These are phyloP conservation scores for Cebidichthys violaceus DNA, from an alignment of 2,113 vertebrate species.

Conservation along the genomic window DNA sequence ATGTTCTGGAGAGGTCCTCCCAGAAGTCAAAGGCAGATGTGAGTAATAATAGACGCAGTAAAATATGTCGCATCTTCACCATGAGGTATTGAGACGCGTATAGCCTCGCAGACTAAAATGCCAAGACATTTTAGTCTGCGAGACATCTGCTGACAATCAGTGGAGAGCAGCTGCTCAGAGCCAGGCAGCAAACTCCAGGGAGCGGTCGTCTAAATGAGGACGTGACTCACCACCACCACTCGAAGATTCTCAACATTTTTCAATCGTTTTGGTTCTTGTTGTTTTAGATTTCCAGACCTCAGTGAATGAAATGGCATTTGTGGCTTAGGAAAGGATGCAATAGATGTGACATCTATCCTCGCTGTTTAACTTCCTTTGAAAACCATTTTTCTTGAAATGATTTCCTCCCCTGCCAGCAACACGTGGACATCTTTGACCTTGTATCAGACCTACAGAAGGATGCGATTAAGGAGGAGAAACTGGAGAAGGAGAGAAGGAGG, in stretches of 20 bases:
- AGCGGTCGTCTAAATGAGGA: neutral
- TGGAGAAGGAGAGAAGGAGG: conserved; percentile 83
- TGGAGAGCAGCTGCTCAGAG: neutral
- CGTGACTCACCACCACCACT: conserved; percentile 1
- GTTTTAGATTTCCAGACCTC: neutral
- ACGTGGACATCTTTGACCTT: conserved; percentile 86
- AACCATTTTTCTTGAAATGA: conserved; percentile 37
- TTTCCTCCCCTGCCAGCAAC: conserved; percentile 78
- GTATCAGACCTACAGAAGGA: conserved; percentile 83
- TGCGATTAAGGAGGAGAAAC: conserved; percentile 81
- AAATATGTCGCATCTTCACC: neutral
- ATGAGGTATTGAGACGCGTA: neutral
- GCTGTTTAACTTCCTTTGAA: conserved; percentile 16
- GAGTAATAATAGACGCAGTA: conserved; percentile 50
- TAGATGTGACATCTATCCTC: neutral
- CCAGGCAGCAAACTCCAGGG: neutral
- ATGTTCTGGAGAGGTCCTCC: conserved; percentile 92
- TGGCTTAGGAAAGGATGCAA: conserved; percentile 4
- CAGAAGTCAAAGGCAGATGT: conserved; percentile 96
- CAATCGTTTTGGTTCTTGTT: neutral
- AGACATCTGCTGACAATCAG: neutral
- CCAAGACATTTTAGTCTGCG: neutral
- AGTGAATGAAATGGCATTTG: neutral
- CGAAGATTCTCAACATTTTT: neutral
- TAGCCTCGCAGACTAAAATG: neutral